phyloP scores from a whole-genome alignment of 1,140 invertebrate species.

The Calliphora vicina region DNA sequence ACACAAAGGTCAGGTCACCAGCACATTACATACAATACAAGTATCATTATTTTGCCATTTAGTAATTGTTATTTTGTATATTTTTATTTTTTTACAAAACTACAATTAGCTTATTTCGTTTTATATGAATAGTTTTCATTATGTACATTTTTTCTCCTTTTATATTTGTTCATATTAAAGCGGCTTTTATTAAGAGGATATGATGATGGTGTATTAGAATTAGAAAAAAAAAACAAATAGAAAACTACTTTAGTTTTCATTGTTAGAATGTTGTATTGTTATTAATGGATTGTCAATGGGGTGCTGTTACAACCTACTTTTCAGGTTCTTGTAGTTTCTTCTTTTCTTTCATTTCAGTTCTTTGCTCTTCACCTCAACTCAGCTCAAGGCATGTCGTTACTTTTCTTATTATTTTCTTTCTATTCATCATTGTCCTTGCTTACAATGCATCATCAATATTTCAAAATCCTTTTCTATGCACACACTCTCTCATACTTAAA shows the following conservation, averaged over 20 bases:
- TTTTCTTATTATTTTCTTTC: slow-evolving; percentile 15
- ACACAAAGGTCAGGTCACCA: background rate
- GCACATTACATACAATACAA: background rate
- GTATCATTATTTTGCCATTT: slow-evolving; percentile 23
- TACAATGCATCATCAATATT: slow-evolving; percentile 25
- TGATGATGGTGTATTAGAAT: background rate
- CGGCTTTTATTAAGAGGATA: background rate
- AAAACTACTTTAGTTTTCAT: background rate
- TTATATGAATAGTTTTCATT: slow-evolving; percentile 11
- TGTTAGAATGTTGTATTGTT: slow-evolving; percentile 24
- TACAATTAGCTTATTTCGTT: slow-evolving; percentile 25
- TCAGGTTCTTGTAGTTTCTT: background rate
- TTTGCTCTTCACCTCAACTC: background rate
- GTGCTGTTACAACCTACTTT: slow-evolving; percentile 33
- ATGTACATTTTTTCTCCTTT: background rate
- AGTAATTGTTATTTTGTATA: slow-evolving; percentile 20
- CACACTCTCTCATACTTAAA: background rate
- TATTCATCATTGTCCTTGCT: slow-evolving; percentile 20
- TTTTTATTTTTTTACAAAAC: slow-evolving; percentile 25
- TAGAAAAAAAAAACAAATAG: background rate
- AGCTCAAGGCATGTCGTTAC: background rate
- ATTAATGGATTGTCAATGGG: slow-evolving; percentile 34
- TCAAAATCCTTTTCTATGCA: slow-evolving; percentile 14
- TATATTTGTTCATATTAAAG: background rate
- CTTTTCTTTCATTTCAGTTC: background rate